phyloP scores from a whole-genome alignment of 2,113 vertebrate genomes.

The Todiramphus saurophagus region DNA sequence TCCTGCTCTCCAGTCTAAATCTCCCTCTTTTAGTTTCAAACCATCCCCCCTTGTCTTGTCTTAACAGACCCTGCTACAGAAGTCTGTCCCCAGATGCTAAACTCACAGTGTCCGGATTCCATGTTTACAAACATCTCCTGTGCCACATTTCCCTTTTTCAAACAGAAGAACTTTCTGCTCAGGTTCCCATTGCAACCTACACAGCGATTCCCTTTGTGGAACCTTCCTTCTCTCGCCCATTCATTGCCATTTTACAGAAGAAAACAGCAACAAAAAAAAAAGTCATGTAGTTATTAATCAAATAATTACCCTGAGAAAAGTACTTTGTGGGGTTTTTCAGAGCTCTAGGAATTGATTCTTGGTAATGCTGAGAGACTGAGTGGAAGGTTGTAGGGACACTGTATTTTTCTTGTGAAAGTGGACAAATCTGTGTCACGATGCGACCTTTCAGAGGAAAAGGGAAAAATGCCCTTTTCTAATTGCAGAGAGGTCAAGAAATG shows the following conservation, averaged over 20 bases:
- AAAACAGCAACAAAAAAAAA: not conserved
- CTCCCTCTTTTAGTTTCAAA: not conserved
- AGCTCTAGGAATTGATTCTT: not conserved
- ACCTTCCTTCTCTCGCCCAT: no score
- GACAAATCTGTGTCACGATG: not conserved
- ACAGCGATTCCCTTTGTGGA: rapidly evolving
- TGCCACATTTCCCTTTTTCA: no score
- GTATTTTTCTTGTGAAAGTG: not conserved
- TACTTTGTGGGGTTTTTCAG: not conserved
- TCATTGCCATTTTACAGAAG: not conserved
- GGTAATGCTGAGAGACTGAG: not conserved
- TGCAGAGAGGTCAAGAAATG: not conserved
- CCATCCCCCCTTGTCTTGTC: no score
- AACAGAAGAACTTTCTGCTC: not conserved
- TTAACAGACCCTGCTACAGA: not conserved
- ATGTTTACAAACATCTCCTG: not conserved
- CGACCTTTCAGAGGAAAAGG: not conserved
- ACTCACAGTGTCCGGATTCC: not conserved
- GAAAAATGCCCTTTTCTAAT: not conserved
- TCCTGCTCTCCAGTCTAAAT: not conserved
- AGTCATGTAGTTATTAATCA: not conserved
- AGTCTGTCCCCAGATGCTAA: not conserved
- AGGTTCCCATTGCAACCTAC: not conserved
- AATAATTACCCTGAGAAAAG: not conserved
- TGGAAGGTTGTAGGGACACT: not conserved